phyloP scores from a whole-genome alignment of 2,888 invertebrate genomes.

The Drosophila tanythrix region DNA sequence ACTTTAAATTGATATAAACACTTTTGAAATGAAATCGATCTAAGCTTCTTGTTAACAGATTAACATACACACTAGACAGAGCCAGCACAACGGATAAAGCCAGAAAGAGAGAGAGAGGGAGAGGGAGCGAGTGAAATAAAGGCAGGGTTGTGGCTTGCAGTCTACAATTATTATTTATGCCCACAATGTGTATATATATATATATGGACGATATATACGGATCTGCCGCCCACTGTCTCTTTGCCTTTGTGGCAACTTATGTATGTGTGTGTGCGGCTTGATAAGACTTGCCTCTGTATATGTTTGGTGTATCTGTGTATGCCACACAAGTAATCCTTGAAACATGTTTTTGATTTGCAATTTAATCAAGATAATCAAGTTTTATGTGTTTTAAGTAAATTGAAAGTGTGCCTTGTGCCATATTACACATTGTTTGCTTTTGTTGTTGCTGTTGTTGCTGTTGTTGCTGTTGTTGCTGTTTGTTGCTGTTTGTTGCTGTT shows the following conservation, averaged over 20 bases:
- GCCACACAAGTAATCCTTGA: slow-evolving; percentile 76
- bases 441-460: slow-evolving; percentile 12
- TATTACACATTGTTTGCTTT: slow-evolving; percentile 70
- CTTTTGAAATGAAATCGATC: slow-evolving; percentile 80
- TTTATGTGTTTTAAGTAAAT: slow-evolving; percentile 81
- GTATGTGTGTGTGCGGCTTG: slow-evolving; percentile 50
- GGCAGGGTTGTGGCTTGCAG: slow-evolving; percentile 53
- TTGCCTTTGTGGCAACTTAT: slow-evolving; percentile 38
- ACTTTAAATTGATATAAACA: slow-evolving; percentile 82
- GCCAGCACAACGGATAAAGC: not conserved
- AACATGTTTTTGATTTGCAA: slow-evolving; percentile 81
- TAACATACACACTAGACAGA: slow-evolving; percentile 58
- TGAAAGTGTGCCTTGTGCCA: slow-evolving; percentile 77
- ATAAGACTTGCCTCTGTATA: slow-evolving; percentile 56
- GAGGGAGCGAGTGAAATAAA: slow-evolving; percentile 4
- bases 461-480: not conserved
- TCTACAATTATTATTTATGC: slow-evolving; percentile 78
- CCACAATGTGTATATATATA: slow-evolving; percentile 55
- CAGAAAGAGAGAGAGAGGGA: not conserved
- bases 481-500: not conserved
- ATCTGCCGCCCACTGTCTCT: slow-evolving; percentile 29
- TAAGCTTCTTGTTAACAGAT: slow-evolving; percentile 81
- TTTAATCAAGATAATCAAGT: slow-evolving; percentile 82
- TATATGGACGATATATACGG: slow-evolving; percentile 42
- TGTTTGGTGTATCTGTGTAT: slow-evolving; percentile 29